These are phyloP conservation scores for Brachyrhaphis roseni DNA, from an alignment of 2,797 vertebrate genomes.

Conservation along the genomic window DNA sequence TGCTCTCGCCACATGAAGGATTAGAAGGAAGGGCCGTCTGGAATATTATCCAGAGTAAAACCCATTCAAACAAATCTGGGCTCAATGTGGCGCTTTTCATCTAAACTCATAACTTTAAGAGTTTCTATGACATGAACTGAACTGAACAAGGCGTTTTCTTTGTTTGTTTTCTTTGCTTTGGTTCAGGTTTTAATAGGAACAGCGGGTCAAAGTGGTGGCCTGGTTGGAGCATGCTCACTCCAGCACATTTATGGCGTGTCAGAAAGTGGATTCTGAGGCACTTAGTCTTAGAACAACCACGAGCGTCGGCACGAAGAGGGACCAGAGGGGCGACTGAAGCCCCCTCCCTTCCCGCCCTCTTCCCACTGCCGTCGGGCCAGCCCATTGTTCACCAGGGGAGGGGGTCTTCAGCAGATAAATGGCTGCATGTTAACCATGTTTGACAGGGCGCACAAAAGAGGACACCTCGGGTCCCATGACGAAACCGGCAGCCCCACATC, in stretches of 20 bases:
- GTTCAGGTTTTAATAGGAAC: neutral
- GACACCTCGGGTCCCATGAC: slow-evolving; percentile 92
- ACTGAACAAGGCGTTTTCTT: neutral
- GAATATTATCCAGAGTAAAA: slow-evolving; percentile 15
- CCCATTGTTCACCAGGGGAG: slow-evolving; percentile 80
- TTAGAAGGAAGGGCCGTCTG: slow-evolving; percentile 28
- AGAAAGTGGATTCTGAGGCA: slow-evolving; percentile 86
- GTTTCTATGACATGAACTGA: neutral
- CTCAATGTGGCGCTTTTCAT: neutral
- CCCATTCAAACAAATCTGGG: neutral
- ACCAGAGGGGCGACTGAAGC: neutral
- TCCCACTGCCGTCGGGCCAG: slow-evolving; percentile 43
- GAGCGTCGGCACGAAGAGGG: slow-evolving; percentile 51
- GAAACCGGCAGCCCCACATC: slow-evolving; percentile 76
- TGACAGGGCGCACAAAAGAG: slow-evolving; percentile 93
- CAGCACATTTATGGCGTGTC: slow-evolving; percentile 82
- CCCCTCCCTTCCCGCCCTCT: neutral
- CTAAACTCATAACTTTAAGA: neutral
- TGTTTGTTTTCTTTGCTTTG: neutral
- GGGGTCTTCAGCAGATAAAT: slow-evolving; percentile 88
- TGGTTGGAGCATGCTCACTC: slow-evolving; percentile 75
- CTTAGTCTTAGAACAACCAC: slow-evolving; percentile 82
- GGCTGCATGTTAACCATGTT: slow-evolving; percentile 93
- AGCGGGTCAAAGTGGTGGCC: neutral
- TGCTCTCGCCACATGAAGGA: slow-evolving; percentile 56